phyloP scores from a whole-genome alignment of 2,113 vertebrate species.

The Ageneiosus marmoratus region DNA sequence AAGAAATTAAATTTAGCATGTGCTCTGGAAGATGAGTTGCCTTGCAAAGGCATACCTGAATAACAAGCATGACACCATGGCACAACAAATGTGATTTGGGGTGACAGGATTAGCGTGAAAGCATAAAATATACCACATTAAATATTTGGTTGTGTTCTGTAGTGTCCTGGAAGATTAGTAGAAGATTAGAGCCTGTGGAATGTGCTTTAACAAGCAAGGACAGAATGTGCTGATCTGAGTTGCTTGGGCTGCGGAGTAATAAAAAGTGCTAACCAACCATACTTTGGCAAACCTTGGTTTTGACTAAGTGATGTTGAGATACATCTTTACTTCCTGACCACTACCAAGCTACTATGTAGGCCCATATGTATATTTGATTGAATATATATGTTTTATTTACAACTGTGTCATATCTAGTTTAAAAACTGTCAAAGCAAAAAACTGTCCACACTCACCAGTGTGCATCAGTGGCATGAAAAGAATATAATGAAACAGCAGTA shows the following conservation, averaged over 20 bases:
- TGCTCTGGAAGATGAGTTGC: background rate
- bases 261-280: background rate
- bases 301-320: slow-evolving; percentile 5
- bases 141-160: background rate
- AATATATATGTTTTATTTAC: background rate
- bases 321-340: background rate
- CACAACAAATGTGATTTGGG: background rate
- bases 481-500: background rate
- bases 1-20: background rate
- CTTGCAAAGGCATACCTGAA: background rate
- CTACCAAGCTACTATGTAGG: background rate
- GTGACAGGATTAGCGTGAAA: background rate
- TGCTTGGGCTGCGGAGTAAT: background rate
- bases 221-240: background rate
- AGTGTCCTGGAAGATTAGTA: background rate
- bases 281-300: background rate
- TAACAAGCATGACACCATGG: slow-evolving; percentile 8
- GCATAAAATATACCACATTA: background rate
- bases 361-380: background rate
- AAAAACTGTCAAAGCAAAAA: too few species aligned
- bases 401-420: background rate
- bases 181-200: background rate
- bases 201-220: background rate
- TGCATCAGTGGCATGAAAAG: background rate
- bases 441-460: background rate